A percentile compares a stretch with the other conserved stretches of the same genome.
Evolutionary conservation across 2,888 invertebrate genomes (phyloP).

Genomic region (Eilema sororculum): DNA sequence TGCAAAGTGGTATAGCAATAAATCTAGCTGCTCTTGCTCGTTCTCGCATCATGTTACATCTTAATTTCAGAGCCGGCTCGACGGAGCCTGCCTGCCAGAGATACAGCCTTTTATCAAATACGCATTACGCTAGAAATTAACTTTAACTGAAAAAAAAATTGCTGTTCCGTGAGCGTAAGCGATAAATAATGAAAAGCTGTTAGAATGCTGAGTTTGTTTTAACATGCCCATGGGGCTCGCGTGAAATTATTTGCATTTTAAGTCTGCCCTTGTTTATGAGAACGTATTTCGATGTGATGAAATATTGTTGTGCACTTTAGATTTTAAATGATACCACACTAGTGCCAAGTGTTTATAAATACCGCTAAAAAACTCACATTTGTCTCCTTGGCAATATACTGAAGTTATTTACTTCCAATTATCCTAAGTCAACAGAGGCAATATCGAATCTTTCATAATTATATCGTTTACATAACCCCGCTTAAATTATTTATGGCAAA

Average conservation of each 20-base stretch:
- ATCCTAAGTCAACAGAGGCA: constrained; percentile 49
- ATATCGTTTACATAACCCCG: constrained; percentile 43
- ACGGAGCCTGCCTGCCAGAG: constrained; percentile 84
- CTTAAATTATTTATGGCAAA: constrained; percentile 48
- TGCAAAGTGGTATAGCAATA: constrained; percentile 88
- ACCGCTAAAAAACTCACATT: constrained; percentile 44
- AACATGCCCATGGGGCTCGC: constrained; percentile 80
- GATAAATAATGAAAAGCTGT: constrained; percentile 83
- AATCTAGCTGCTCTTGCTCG: constrained; percentile 87
- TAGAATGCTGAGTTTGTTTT: constrained; percentile 83
- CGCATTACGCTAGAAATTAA: constrained; percentile 86
- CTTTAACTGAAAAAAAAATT: constrained; percentile 76
- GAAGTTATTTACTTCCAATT: constrained; percentile 48
- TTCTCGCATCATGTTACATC: constrained; percentile 88
- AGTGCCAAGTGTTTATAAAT: constrained; percentile 48
- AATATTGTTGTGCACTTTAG: constrained; percentile 55
- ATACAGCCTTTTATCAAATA: constrained; percentile 87
- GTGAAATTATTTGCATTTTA: constrained; percentile 83
- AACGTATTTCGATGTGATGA: constrained; percentile 69
- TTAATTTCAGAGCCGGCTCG: constrained; percentile 87
- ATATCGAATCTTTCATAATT: constrained; percentile 44
- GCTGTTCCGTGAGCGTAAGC: constrained; percentile 77
- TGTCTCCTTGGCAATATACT: constrained; percentile 41
- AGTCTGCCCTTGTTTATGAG: constrained; percentile 77
- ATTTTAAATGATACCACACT: constrained; percentile 50